phyloP scores from a whole-genome alignment of 2,113 vertebrate genomes.

The Misgurnus anguillicaudatus region DNA sequence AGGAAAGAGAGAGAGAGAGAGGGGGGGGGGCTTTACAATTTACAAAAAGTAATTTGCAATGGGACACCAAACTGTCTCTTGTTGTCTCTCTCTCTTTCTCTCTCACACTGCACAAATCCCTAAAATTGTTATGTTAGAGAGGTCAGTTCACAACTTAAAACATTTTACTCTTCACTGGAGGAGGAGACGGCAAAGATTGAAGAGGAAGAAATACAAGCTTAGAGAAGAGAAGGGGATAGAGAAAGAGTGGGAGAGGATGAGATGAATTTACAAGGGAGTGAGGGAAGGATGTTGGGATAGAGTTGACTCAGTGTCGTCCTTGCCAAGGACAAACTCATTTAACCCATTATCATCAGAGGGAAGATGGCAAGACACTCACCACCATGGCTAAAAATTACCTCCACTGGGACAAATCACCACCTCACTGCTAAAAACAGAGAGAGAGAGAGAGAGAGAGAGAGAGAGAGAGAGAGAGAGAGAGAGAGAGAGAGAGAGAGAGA shows the following conservation, averaged over 20 bases:
- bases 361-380: slow-evolving; percentile 8
- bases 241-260: slow-evolving; percentile 23
- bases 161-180: slow-evolving; percentile 26
- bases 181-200: slow-evolving; percentile 13
- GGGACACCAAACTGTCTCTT: not conserved
- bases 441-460: slow-evolving; percentile 32
- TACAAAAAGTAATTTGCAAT: not conserved
- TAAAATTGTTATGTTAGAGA: slow-evolving; percentile 5
- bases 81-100: not conserved
- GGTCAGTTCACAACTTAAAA: slow-evolving; percentile 12
- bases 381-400: slow-evolving; percentile 46
- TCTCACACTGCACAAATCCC: not conserved
- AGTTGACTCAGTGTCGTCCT: slow-evolving; percentile 31
- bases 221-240: not conserved
- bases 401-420: slow-evolving; percentile 23
- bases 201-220: slow-evolving; percentile 5
- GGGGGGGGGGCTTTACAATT: not conserved
- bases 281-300: slow-evolving; percentile 6
- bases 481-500: not conserved
- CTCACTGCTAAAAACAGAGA: not conserved
- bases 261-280: slow-evolving; percentile 14
- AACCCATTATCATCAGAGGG: slow-evolving; percentile 32
- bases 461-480: slow-evolving; percentile 8
- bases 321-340: slow-evolving; percentile 46
- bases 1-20: too few species aligned